Evolutionary conservation across 2,888 invertebrate genomes (phyloP).

Genomic region (Brassicogethes aeneus): DNA sequence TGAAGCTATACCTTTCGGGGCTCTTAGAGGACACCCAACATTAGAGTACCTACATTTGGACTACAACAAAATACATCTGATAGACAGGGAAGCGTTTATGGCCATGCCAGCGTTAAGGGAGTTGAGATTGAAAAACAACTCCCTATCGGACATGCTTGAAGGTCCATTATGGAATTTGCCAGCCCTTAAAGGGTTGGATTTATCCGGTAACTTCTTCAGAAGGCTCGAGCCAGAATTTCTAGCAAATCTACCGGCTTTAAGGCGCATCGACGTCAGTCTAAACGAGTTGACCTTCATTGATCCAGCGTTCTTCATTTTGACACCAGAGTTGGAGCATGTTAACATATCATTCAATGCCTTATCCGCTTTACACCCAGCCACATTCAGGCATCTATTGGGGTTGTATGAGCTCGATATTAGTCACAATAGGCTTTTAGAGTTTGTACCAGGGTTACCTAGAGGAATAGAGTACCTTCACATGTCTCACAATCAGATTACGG

Average conservation of each 20-base stretch:
- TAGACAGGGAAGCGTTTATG: conserved; percentile 72
- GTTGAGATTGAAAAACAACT: conserved; percentile 74
- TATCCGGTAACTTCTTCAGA: conserved; percentile 66
- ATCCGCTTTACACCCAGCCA: conserved; percentile 61
- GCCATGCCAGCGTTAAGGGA: conserved; percentile 79
- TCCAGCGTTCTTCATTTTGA: conserved; percentile 62
- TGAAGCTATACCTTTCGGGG: conserved; percentile 68
- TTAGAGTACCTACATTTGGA: conserved; percentile 74
- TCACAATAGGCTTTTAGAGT: conserved; percentile 60
- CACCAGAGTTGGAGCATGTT: conserved; percentile 65
- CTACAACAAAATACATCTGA: conserved; percentile 63
- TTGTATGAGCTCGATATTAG: conserved; percentile 74
- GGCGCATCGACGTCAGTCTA: conserved; percentile 67
- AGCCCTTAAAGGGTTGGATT: conserved; percentile 72
- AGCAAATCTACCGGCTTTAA: conserved; percentile 63
- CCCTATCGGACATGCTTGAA: conserved; percentile 61
- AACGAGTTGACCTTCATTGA: conserved; percentile 64
- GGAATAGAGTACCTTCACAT: conserved; percentile 68
- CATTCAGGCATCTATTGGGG: conserved; percentile 63
- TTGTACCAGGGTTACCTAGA: conserved; percentile 69
- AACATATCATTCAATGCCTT: conserved; percentile 73
- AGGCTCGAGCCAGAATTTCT: conserved; percentile 63
- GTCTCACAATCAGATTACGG: conserved; percentile 60
- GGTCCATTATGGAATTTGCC: conserved; percentile 80
- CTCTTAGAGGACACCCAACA: conserved; percentile 68